phyloP scores from a whole-genome alignment of 1,140 invertebrate species.

The Phymorhynchus buccinoides region DNA sequence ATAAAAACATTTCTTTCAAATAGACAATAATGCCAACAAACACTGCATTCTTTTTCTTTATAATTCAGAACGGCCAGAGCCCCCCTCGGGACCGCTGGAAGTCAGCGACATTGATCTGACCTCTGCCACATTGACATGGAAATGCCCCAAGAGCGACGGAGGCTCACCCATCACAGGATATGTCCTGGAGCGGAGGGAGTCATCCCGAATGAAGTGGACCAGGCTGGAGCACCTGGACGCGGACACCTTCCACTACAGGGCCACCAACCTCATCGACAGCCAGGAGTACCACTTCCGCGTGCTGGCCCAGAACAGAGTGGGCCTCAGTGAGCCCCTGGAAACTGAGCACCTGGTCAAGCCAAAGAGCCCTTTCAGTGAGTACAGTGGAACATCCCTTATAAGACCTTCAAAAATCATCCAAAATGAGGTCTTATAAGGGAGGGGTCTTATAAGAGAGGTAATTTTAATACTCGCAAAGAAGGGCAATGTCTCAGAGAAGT shows the following conservation, averaged over 20 bases:
- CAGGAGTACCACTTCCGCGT: slow-evolving; percentile 89
- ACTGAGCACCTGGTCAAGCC: slow-evolving; percentile 89
- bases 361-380: slow-evolving; percentile 92
- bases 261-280: slow-evolving; percentile 56
- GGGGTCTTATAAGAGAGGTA: no score
- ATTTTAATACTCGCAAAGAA: no score
- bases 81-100: slow-evolving; percentile 77
- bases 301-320: slow-evolving; percentile 97
- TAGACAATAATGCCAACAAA: no score
- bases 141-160: slow-evolving; percentile 90
- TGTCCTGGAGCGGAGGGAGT: slow-evolving; percentile 85
- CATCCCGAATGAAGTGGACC: slow-evolving; percentile 78
- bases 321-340: slow-evolving; percentile 90
- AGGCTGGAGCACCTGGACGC: slow-evolving; percentile 42
- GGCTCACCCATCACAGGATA: slow-evolving; percentile 92
- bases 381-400: no score
- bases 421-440: no score
- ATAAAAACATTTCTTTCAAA: no score
- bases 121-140: slow-evolving; percentile 88
- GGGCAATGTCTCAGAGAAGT: no score
- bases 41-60: background rate
- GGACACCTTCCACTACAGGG: slow-evolving; percentile 43
- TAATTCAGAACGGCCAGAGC: slow-evolving; percentile 54
- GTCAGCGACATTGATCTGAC: slow-evolving; percentile 93
- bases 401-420: no score